Evolutionary conservation across 2,113 vertebrate species (phyloP).

Genomic region (Malurus elegans): DNA sequence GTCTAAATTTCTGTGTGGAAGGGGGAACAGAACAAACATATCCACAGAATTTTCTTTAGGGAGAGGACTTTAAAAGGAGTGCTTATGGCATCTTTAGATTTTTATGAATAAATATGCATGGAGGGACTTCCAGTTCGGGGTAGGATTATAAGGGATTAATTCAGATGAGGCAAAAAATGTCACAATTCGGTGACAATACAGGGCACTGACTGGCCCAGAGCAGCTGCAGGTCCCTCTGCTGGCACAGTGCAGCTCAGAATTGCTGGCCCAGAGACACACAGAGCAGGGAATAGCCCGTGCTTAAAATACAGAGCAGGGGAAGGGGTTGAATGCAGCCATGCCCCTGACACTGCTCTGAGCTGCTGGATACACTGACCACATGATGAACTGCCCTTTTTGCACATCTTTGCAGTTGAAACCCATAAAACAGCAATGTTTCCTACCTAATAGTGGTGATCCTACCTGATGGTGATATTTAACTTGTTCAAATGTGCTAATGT

Average conservation of each 20-base stretch:
- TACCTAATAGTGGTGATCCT: not conserved
- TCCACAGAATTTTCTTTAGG: not conserved
- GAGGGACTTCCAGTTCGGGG: not conserved
- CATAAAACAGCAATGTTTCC: not conserved
- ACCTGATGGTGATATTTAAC: not conserved
- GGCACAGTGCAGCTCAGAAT: not conserved
- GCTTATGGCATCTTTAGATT: fast-evolving
- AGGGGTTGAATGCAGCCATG: not conserved
- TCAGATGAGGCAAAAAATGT: not conserved
- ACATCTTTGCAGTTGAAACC: not conserved
- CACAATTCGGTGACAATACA: not conserved
- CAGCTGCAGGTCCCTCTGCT: not conserved
- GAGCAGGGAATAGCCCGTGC: not conserved
- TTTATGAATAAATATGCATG: not conserved
- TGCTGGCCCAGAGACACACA: not conserved
- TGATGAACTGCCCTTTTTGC: not conserved
- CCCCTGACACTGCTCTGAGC: not conserved
- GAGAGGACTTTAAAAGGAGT: not conserved
- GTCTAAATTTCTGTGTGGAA: not conserved
- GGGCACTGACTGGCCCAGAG: not conserved
- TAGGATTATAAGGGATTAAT: not conserved
- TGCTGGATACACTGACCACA: no score
- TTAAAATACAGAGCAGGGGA: not conserved
- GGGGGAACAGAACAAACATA: not conserved
- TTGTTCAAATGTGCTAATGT: not conserved